Conservation (phyloP, 2,888 invertebrate genomes). For the Agriopis marginaria region DNA sequence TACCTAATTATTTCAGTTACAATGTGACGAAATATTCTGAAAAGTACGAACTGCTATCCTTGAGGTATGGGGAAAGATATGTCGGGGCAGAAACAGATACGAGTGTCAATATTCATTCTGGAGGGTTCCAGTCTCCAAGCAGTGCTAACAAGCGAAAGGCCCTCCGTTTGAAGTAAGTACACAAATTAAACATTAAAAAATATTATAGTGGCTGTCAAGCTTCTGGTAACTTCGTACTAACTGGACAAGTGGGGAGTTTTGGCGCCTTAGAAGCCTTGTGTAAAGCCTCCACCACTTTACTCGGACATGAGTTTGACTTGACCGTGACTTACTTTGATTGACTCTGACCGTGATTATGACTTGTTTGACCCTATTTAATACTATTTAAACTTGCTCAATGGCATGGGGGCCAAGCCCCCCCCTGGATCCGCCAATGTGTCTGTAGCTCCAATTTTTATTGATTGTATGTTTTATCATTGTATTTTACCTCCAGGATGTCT, state of each 20-base stretch:
- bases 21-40: constrained; percentile 90
- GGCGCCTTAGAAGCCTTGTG: no score
- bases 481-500: constrained; percentile 64
- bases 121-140: constrained; percentile 86
- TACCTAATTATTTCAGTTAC: constrained; percentile 82
- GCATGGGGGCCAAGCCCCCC: no score
- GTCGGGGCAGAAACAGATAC: constrained; percentile 92
- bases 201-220: no score
- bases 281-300: no score
- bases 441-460: not conserved
- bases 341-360: no score
- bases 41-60: constrained; percentile 88
- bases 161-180: constrained; percentile 83
- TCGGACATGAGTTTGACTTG: no score
- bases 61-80: constrained; percentile 89
- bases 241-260: no score
- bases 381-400: no score
- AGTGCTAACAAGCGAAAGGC: constrained; percentile 88
- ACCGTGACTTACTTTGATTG: no score
- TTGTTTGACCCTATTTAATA: no score
- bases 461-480: not conserved
- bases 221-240: no score
- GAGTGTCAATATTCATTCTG: constrained; percentile 84
- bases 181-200: not conserved
- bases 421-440: no score